Conservation (phyloP, 1,140 invertebrate species). For the Drosophila kikkawai region DNA sequence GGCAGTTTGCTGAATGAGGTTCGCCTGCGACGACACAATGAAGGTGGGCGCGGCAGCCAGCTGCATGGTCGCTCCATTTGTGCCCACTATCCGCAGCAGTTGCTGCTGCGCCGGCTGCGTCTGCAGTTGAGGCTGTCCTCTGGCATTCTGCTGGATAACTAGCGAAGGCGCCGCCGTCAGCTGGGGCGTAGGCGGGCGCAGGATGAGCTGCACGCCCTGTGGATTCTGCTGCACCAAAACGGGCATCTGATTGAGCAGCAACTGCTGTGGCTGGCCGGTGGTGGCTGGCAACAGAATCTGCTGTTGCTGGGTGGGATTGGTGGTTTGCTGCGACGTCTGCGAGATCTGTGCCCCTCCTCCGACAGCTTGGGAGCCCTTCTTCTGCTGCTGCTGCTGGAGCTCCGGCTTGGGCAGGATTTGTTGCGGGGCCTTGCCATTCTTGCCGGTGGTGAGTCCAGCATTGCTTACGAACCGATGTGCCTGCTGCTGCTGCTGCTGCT, state of each 20-base stretch:
- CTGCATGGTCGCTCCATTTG: conserved; percentile 86
- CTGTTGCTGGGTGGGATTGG: conserved; percentile 56
- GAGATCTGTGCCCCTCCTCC: conserved; percentile 65
- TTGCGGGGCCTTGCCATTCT: conserved; percentile 75
- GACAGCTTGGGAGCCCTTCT: conserved; percentile 42
- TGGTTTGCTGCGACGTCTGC: conserved; percentile 71
- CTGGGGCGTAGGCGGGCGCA: conserved; percentile 86
- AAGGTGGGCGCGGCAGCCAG: conserved; percentile 84
- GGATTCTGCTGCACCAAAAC: conserved; percentile 85
- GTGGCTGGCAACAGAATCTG: conserved; percentile 82
- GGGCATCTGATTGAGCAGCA: conserved; percentile 84
- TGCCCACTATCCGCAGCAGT: conserved; percentile 85
- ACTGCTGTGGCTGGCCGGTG: conserved; percentile 67
- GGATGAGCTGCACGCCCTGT: conserved; percentile 86
- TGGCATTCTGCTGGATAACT: conserved; percentile 83
- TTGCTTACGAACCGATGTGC: conserved; percentile 63
- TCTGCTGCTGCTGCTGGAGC: conserved; percentile 49
- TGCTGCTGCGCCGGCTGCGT: conserved; percentile 85
- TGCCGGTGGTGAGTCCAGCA: conserved; percentile 61
- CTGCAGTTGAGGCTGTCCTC: conserved; percentile 78
- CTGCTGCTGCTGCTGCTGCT: conserved; percentile 62
- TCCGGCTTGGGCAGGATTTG: conserved; percentile 83
- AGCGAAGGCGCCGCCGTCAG: conserved; percentile 85
- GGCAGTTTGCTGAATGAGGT: conserved; percentile 83
- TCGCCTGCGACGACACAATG: conserved; percentile 84